Conservation (phyloP, 37 sponge, comb jelly and placozoan genomes). For the Oscarella lobularis region DNA sequence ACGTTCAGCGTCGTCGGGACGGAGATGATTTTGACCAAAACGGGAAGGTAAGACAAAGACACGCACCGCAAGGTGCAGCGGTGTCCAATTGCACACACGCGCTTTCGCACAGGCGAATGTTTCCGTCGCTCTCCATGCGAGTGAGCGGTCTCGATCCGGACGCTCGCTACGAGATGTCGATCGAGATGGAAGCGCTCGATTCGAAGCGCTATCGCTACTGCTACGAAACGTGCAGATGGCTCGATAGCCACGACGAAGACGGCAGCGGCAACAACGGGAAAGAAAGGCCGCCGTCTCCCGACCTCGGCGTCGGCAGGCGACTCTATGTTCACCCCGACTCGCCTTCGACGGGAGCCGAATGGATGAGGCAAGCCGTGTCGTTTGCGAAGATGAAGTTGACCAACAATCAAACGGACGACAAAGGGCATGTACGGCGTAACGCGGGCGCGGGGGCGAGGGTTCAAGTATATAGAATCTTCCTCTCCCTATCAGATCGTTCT, state of each 20-base stretch:
- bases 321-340: neutral
- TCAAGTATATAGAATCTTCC: too few relatives aligned
- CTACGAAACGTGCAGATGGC: neutral
- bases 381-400: constrained; percentile 4
- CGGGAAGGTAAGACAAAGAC: neutral
- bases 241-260: neutral
- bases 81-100: neutral
- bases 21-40: neutral
- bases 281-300: too few relatives aligned
- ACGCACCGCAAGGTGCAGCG: neutral
- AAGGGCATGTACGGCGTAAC: neutral
- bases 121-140: neutral
- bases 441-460: neutral
- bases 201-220: constrained; percentile 2
- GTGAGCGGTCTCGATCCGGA: neutral
- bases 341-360: neutral
- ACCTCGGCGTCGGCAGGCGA: neutral
- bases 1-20: neutral
- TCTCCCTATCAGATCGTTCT: neutral
- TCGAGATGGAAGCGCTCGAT: neutral
- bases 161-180: neutral
- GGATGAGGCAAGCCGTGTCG: neutral
- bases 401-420: neutral
- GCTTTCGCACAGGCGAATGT: neutral
- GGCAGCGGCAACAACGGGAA: neutral